Conservation (phyloP, 1,140 invertebrate species). For the Tetraneura akinire region DNA sequence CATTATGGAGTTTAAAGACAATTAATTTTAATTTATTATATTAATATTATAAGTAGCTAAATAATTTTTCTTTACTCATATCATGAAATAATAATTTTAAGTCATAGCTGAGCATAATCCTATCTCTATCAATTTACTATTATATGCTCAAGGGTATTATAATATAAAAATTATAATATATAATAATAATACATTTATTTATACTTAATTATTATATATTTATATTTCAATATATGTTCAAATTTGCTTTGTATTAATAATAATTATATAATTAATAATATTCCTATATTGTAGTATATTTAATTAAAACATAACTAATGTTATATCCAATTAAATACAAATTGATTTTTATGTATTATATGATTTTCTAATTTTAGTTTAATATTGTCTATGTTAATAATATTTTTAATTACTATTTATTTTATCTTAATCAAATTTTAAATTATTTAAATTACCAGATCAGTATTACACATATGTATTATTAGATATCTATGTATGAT, state of each 20-base stretch:
- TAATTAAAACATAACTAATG: neutral
- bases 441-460: slow-evolving; percentile 19
- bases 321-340: neutral
- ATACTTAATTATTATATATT: neutral
- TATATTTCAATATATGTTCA: neutral
- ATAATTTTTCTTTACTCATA: no score
- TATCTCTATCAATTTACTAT: no score
- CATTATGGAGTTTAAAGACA: no score
- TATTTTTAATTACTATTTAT: slow-evolving; percentile 1
- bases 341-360: slow-evolving; percentile 11
- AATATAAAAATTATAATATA: neutral
- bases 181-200: neutral
- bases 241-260: slow-evolving; percentile 19
- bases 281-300: neutral
- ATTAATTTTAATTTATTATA: no score
- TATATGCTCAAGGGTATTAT: neutral
- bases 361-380: neutral
- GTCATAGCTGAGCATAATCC: neutral
- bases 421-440: slow-evolving; percentile 1
- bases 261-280: neutral
- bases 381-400: slow-evolving; percentile 3
- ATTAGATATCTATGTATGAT: slow-evolving; percentile 31
- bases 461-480: slow-evolving; percentile 30
- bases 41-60: no score
- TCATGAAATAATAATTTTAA: neutral